Conservation (phyloP, 2,113 vertebrate species). For the Sialia sialis region DNA sequence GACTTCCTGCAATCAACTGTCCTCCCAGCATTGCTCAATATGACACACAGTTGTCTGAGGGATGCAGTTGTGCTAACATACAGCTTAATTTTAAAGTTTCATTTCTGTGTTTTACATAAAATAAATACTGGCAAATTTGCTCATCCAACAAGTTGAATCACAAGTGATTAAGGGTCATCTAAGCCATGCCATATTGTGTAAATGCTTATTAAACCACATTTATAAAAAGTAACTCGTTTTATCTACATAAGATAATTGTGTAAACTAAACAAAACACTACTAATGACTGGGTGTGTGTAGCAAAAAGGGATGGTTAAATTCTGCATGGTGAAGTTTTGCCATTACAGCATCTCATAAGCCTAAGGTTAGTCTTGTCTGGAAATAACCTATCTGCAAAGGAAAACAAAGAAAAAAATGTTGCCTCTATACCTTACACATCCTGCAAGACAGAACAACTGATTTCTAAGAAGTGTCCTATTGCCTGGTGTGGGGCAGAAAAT, state of each 20-base stretch:
- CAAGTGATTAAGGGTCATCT: conserved; percentile 37
- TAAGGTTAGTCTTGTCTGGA: background rate
- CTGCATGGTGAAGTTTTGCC: background rate
- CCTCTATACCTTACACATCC: background rate
- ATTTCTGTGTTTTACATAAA: conserved; percentile 34
- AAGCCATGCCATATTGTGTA: background rate
- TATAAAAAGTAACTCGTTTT: conserved; percentile 9
- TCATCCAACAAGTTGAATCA: conserved; percentile 25
- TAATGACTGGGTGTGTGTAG: background rate
- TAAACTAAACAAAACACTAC: conserved; percentile 12
- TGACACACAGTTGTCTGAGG: conserved; percentile 4
- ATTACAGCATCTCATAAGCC: background rate
- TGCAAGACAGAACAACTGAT: background rate
- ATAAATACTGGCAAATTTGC: conserved; percentile 1
- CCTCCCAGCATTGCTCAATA: conserved; percentile 20
- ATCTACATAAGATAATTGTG: conserved; percentile 18
- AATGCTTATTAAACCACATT: conserved; percentile 21
- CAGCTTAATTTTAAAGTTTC: background rate
- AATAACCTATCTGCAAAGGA: background rate
- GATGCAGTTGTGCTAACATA: conserved; percentile 15
- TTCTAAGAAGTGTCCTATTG: background rate
- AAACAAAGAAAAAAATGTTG: background rate
- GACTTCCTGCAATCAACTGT: conserved; percentile 63
- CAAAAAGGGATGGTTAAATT: background rate
- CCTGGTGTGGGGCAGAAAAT: background rate